Conservation (phyloP, 2,797 vertebrate species). For the Hyperoplus immaculatus region DNA sequence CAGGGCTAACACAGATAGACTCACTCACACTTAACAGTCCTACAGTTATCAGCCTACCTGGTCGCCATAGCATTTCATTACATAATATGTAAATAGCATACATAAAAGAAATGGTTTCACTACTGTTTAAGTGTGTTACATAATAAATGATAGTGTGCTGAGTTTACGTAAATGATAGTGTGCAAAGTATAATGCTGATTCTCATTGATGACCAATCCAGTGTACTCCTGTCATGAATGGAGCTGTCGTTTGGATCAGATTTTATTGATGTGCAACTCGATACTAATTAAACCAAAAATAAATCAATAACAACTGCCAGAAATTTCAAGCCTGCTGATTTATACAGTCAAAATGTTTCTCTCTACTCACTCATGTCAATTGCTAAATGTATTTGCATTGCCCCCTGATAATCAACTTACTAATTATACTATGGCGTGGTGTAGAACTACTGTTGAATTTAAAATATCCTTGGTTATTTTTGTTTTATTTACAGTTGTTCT, state of each 20-base stretch:
- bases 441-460: neutral
- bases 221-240: slow-evolving; percentile 27
- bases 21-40: slow-evolving; percentile 40
- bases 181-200: slow-evolving; percentile 24
- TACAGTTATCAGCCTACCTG: slow-evolving; percentile 24
- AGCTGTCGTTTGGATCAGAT: slow-evolving; percentile 16
- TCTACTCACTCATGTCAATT: neutral
- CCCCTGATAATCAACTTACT: neutral
- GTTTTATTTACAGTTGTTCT: no score
- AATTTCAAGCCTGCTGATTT: slow-evolving; percentile 14
- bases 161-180: no score
- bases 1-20: slow-evolving; percentile 40
- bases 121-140: slow-evolving; percentile 12
- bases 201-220: slow-evolving; percentile 25
- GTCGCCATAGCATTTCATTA: neutral
- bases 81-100: slow-evolving; percentile 2
- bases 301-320: slow-evolving; percentile 13
- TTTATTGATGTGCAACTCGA: slow-evolving; percentile 42
- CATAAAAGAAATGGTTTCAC: neutral
- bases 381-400: neutral
- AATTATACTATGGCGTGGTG: neutral
- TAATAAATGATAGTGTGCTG: slow-evolving; percentile 5
- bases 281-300: slow-evolving; percentile 41
- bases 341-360: neutral
- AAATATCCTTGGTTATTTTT: neutral